Evolutionary conservation across 2,797 vertebrate genomes (phyloP), one percentile per base, ranked within the genome.

Genomic region (Rhynchonycteris naso): DNA sequence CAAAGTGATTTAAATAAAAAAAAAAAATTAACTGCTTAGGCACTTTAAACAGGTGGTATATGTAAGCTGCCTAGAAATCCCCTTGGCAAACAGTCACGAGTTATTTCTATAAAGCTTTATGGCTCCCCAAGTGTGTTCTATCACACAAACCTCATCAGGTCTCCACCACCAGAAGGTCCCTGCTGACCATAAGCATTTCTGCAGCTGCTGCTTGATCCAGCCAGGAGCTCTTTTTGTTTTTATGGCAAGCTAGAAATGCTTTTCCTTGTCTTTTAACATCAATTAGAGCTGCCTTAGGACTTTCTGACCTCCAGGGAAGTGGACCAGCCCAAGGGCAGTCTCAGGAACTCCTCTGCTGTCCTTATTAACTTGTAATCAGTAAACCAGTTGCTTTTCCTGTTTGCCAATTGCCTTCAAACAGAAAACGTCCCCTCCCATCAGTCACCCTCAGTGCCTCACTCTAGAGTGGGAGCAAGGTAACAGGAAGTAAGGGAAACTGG

Each of bases 401-500:
- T 97, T 96, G 86, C 83, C 93, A 87, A 21, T 78, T 93, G 84
- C 80, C 75, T 95, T 96, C 89, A 88, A 58, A 94, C 76, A 79
- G 93, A 94, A 95, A 96, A 95, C 30, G 68, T 76, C 87, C 80
- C 91, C 96, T 81, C 33, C 93, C 68, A 33, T 91, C 83, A 81
- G 81, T 81, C 87, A 94, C 83, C 58, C 66, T 95, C 75, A 72
- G 66, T 83, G 66, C 30, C 83, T 95, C 71, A 74, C 79, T 93
- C 54, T 76, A 76, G 93, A 96, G 75, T 68, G 21, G 72, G 76
- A 93, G 56, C 56, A 79, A 88, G 96, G 92, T 94, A 97, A 97
- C 96, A 96, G 96, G 91, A 97, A 97, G 83, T 63, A 30, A 94
- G 72, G 43, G 93, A 93, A 97, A 97, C 75, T 86, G 66, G 75